Conservation (phyloP, 2,888 invertebrate genomes). For the Bombylius discolor region DNA sequence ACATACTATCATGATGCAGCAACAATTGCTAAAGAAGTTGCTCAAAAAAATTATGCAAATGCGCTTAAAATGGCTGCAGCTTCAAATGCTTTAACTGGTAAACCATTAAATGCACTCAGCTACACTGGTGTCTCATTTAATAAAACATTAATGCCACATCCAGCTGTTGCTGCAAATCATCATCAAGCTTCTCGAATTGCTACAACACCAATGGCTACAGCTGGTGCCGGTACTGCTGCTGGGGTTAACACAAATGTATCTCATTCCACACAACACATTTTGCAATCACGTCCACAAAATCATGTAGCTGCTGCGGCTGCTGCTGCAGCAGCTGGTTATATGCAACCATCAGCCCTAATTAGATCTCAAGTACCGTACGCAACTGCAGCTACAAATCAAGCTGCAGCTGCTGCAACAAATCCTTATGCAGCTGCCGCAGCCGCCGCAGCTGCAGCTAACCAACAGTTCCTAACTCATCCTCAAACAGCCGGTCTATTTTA, state of each 20-base stretch:
- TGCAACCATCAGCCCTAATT: constrained; percentile 3
- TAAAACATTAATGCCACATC: constrained; percentile 33
- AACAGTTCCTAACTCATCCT: constrained; percentile 1
- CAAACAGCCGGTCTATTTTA: constrained; percentile 27
- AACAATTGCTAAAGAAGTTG: constrained; percentile 63
- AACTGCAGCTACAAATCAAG: constrained; percentile 13
- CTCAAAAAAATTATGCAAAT: constrained; percentile 70
- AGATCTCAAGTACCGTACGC: constrained; percentile 16
- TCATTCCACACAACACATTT: constrained; percentile 3
- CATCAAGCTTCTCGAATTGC: constrained; percentile 14
- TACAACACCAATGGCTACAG: background rate
- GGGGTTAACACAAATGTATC: background rate
- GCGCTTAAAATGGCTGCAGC: constrained; percentile 51
- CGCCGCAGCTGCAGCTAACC: constrained; percentile 19
- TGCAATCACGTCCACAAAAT: constrained; percentile 10
- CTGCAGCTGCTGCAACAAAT: constrained; percentile 20
- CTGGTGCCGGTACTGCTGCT: background rate
- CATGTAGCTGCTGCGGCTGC: constrained; percentile 16
- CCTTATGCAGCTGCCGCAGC: constrained; percentile 18
- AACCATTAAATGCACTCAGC: constrained; percentile 47
- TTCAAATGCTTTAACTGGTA: constrained; percentile 27
- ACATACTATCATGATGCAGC: constrained; percentile 44
- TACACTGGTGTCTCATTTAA: constrained; percentile 60
- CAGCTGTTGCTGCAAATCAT: constrained; percentile 17
- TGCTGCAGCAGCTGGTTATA: background rate